Evolutionary conservation across 2,888 invertebrate genomes (phyloP).

Genomic region (Zootermopsis nevadensis): DNA sequence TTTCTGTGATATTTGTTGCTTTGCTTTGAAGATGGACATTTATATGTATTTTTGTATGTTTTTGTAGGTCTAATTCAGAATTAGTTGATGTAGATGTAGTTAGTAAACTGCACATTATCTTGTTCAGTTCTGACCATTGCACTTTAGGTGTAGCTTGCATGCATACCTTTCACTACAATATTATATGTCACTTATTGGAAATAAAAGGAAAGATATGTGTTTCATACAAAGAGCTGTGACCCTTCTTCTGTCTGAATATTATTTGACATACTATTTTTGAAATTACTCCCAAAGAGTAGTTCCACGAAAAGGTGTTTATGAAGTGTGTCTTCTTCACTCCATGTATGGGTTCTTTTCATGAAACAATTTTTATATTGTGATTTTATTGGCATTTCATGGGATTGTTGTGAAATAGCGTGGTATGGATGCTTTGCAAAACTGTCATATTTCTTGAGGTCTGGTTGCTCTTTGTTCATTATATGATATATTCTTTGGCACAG

Average conservation of each 20-base stretch:
- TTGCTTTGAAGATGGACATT: not conserved
- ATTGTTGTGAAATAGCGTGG: not conserved
- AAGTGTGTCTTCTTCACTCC: not conserved
- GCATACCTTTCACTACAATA: not conserved
- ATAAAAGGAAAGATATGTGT: not conserved
- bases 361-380: not conserved
- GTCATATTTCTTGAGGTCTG: not conserved
- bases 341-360: not conserved
- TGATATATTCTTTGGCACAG: not conserved
- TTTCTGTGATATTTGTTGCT: not conserved
- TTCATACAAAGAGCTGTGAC: not conserved
- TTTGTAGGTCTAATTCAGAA: not conserved
- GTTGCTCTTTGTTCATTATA: not conserved
- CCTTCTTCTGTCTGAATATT: not conserved
- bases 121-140: not conserved
- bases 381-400: not conserved
- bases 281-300: no score
- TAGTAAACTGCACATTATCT: conserved; percentile 13
- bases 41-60: not conserved
- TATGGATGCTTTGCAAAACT: not conserved
- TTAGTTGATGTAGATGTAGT: conserved; percentile 12
- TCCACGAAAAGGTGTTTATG: not conserved
- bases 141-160: conserved; percentile 22
- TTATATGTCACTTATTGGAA: not conserved
- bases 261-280: no score